phyloP scores from a whole-genome alignment of 2,797 vertebrate species.

The Cossypha polioptera region DNA sequence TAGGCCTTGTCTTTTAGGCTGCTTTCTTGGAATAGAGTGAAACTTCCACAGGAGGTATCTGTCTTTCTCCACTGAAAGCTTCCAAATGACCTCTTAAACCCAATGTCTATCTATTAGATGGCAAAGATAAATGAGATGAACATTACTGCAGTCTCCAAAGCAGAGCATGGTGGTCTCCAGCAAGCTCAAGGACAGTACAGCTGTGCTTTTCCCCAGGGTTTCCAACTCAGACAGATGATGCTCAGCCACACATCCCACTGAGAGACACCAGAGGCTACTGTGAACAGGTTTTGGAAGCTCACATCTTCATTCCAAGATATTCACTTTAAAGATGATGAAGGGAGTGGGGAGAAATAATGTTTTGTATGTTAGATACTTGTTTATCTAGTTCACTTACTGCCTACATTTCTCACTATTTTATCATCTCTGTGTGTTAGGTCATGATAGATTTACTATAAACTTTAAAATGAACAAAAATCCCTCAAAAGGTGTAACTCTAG shows the following conservation, averaged over 20 bases:
- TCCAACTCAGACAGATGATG: background rate
- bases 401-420: background rate
- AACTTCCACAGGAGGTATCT: background rate
- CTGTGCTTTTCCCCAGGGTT: background rate
- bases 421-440: background rate
- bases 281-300: background rate
- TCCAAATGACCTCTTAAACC: background rate
- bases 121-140: background rate
- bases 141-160: background rate
- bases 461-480: background rate
- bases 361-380: background rate
- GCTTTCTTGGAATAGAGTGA: background rate
- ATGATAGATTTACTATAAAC: background rate
- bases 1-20: background rate
- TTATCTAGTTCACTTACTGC: background rate
- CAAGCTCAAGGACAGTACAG: background rate
- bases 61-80: background rate
- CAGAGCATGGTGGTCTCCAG: background rate
- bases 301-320: background rate
- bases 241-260: background rate
- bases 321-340: background rate
- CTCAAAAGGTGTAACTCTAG: background rate
- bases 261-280: background rate
- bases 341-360: accelerated
- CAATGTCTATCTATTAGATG: background rate